phyloP scores from a whole-genome alignment of 2,888 invertebrate genomes.

The Tiliacea aurago region DNA sequence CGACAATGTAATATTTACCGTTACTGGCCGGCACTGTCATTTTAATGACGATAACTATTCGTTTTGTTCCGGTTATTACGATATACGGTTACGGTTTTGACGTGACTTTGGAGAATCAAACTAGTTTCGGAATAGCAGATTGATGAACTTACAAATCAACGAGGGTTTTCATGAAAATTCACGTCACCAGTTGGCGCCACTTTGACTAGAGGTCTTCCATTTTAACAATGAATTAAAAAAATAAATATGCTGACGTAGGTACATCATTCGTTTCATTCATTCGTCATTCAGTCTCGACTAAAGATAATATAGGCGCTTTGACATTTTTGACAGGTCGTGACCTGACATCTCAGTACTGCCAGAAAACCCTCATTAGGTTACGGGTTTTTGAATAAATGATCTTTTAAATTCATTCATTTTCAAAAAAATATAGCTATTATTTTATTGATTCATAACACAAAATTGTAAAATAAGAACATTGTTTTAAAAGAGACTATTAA shows the following conservation, averaged over 20 bases:
- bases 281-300: no score
- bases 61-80: constrained; percentile 24
- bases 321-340: no score
- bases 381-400: neutral
- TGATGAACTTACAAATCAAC: neutral
- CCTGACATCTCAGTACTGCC: no score
- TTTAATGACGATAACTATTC: constrained; percentile 34
- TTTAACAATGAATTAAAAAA: no score
- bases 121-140: neutral
- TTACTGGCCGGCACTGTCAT: constrained; percentile 24
- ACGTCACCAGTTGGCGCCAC: no score
- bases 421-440: neutral
- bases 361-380: no score
- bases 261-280: no score
- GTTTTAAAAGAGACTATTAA: neutral
- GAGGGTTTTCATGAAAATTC: no score
- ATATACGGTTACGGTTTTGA: constrained; percentile 1
- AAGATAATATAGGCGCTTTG: no score
- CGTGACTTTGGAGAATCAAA: neutral
- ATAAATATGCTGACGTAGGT: no score
- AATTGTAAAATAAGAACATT: neutral
- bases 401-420: neutral
- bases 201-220: no score
- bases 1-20: constrained; percentile 28
- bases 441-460: neutral